Evolutionary conservation across 2,113 vertebrate genomes (phyloP).

Genomic region (Typhlomys cinereus): DNA sequence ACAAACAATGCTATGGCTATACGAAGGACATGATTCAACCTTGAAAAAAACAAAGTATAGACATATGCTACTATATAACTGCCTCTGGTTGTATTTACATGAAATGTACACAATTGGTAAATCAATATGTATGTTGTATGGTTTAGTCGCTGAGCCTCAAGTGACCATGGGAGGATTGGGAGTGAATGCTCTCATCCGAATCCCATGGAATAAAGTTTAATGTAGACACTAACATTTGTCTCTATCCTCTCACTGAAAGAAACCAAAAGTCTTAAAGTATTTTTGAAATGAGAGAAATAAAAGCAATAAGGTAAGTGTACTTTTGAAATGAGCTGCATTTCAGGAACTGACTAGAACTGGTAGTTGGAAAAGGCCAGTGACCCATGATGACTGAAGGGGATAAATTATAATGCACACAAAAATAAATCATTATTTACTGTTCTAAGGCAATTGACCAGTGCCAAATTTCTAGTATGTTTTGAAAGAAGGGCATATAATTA

Average conservation of each 20-base stretch:
- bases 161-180: not conserved
- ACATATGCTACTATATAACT: not conserved
- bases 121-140: not conserved
- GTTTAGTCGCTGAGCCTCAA: not conserved
- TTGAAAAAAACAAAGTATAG: not conserved
- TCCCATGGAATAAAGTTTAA: not conserved
- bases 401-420: not conserved
- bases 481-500: slow-evolving; percentile 3
- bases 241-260: not conserved
- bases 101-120: not conserved
- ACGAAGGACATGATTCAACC: not conserved
- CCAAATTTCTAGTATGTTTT: slow-evolving; percentile 10
- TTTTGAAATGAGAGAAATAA: not conserved
- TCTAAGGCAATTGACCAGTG: slow-evolving; percentile 3
- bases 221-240: not conserved
- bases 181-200: not conserved
- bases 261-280: not conserved
- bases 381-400: not conserved
- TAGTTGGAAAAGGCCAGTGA: not conserved
- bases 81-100: not conserved
- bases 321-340: not conserved
- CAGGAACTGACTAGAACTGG: not conserved
- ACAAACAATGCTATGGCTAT: not conserved
- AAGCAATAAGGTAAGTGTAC: not conserved
- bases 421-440: slow-evolving; percentile 31